A percentile compares a stretch with the other conserved stretches of the same genome.
Evolutionary conservation across 2,113 vertebrate genomes (phyloP).

Genomic region (Carlito syrichta): DNA sequence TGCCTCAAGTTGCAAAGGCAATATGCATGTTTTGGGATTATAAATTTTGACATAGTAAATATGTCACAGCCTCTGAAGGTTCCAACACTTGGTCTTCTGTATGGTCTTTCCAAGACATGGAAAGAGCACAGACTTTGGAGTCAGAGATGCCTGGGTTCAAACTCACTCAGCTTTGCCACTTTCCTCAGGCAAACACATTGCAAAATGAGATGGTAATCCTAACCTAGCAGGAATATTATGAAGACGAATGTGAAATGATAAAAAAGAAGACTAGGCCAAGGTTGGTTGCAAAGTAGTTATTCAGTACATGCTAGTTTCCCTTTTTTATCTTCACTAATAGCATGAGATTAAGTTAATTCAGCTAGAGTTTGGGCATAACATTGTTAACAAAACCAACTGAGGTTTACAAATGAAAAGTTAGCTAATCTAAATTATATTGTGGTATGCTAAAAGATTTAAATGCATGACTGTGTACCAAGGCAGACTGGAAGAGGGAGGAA

Average conservation of each 20-base stretch:
- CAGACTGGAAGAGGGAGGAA: neutral
- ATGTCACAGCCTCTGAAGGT: neutral
- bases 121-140: neutral
- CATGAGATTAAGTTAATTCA: neutral
- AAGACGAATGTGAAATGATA: neutral
- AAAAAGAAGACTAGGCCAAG: neutral
- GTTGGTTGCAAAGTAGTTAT: neutral
- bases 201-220: neutral
- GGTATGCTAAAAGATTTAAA: neutral
- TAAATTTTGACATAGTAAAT: neutral
- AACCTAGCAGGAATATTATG: neutral
- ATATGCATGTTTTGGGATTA: neutral
- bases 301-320: neutral
- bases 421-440: slow-evolving; percentile 21
- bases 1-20: neutral
- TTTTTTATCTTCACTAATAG: neutral
- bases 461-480: neutral
- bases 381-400: slow-evolving; percentile 20
- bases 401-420: slow-evolving; percentile 19
- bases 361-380: neutral
- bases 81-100: neutral
- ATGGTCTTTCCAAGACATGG: neutral
- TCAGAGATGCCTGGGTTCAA: neutral
- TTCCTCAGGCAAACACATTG: neutral
- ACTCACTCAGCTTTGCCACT: neutral